Base-by-base conservation (phyloP, 2,888 invertebrate genomes). In the Meloe dianella region DNA sequence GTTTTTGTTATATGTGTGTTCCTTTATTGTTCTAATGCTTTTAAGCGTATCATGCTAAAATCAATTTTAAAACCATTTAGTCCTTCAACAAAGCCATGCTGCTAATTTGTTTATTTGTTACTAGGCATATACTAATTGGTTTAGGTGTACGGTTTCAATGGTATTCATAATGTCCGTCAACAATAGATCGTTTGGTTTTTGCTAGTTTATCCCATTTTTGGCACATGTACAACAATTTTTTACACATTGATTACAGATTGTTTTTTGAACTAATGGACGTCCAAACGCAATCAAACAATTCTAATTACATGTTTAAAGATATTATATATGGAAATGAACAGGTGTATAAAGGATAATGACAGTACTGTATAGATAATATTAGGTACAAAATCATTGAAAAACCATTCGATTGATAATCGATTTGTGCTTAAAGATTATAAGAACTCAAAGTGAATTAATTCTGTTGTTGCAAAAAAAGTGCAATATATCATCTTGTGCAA, bases 21-120 rank as follows among this genome's bases (percentile, higher is more conserved):
- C 29, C 59, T 51, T 62, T 65, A 65, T 62, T 68, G 62, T 68
- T 68, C 68, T 65, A 63, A 65, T 51, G 65, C 65, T 65, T 68
- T 68, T 68, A 65, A 67, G 59, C 63, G 62, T 63, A 62, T 65
- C 63, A 59, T 68, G 68, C 65, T 68, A 65, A 68, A 65, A 68
- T 62, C 64, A 60, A 59, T 58, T 64, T 61, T 22, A 35, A 62
- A 62, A 62, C 38, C 59, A 59, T 57, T 32, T 20, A 62, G 32
- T 20, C 62, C 12, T 20, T 3, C 61, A 47, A 61, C 38, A 61
- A 63, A 63, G 61, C 54, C 30, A 27, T 62, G 59, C 63, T 62
- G 65, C 65, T 65, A 68, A 68, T 68, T 68, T 68, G 64, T 64
- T 67, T 67, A 64, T 41, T 57, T 38, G 60, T 61, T 65, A 57